Evolutionary conservation across 1,140 invertebrate genomes (phyloP).

Genomic region (Tetramorium simillimum): DNA sequence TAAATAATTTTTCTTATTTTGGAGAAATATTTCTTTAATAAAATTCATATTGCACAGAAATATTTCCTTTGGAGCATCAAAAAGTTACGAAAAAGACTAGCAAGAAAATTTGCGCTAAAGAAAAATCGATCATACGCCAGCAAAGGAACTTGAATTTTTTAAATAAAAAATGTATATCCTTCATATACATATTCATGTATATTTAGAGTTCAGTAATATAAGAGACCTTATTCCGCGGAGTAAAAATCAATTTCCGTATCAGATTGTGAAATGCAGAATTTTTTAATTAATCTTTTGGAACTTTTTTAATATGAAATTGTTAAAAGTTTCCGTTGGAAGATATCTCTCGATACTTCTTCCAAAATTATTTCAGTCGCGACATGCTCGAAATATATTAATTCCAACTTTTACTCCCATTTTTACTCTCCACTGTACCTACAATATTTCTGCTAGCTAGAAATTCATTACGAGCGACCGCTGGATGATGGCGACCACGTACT

Average conservation of each 20-base stretch:
- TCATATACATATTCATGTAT: background rate
- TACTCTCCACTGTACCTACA: background rate
- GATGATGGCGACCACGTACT: slow-evolving; percentile 39
- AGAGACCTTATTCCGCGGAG: background rate
- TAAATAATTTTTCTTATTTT: background rate
- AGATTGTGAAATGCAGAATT: background rate
- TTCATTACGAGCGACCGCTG: slow-evolving; percentile 31
- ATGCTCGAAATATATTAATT: background rate
- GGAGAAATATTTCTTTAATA: background rate
- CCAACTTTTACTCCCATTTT: background rate
- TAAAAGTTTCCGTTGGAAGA: background rate
- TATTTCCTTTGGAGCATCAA: background rate
- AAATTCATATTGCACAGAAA: background rate
- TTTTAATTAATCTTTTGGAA: background rate
- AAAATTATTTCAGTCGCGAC: background rate
- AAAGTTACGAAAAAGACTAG: background rate
- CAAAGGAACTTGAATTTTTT: background rate
- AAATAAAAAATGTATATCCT: background rate
- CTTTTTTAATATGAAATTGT: background rate
- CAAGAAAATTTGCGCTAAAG: background rate
- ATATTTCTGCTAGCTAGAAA: slow-evolving; percentile 4
- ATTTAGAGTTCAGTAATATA: background rate
- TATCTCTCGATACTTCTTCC: background rate
- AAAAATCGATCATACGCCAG: background rate
- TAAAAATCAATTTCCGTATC: background rate